phyloP scores from a whole-genome alignment of 2,888 invertebrate genomes.

The Digitonthophagus gazella region DNA sequence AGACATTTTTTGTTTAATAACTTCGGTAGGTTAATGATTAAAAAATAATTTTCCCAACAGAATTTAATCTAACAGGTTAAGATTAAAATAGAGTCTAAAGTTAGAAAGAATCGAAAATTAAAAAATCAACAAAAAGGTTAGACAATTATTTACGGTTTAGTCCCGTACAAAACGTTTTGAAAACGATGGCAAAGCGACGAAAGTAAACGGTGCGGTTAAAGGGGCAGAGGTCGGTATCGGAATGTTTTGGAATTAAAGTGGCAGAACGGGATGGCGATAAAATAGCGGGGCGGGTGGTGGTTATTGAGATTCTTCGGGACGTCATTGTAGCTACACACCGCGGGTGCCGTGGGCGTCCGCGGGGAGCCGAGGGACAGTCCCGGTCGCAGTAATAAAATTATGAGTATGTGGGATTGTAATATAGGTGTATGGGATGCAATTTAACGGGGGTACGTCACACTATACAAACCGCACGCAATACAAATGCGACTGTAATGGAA shows the following conservation, averaged over 20 bases:
- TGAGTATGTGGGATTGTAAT: conserved; percentile 49
- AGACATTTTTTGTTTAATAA: too few species aligned
- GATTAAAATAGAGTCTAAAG: not conserved
- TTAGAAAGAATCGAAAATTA: too few species aligned
- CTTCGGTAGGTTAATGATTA: too few species aligned
- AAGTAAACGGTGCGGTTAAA: not conserved
- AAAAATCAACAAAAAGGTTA: not conserved
- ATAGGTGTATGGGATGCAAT: conserved; percentile 44
- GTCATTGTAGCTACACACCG: not conserved
- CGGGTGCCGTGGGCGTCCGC: not conserved
- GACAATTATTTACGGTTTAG: not conserved
- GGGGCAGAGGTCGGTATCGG: not conserved
- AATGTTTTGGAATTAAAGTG: not conserved
- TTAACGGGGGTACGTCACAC: conserved; percentile 43
- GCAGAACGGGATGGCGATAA: not conserved
- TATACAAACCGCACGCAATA: conserved; percentile 47
- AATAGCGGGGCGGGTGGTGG: not conserved
- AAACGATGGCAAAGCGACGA: not conserved
- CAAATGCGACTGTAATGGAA: conserved; percentile 51
- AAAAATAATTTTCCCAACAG: too few species aligned
- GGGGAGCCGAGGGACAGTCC: conserved; percentile 13
- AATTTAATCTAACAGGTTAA: too few species aligned
- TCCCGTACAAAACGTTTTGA: not conserved
- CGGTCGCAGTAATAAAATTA: conserved; percentile 44
- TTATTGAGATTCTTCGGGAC: conserved; percentile 11